Conservation (phyloP, 64 coral and sea anemone genomes). For the Stylophora pistillata region DNA sequence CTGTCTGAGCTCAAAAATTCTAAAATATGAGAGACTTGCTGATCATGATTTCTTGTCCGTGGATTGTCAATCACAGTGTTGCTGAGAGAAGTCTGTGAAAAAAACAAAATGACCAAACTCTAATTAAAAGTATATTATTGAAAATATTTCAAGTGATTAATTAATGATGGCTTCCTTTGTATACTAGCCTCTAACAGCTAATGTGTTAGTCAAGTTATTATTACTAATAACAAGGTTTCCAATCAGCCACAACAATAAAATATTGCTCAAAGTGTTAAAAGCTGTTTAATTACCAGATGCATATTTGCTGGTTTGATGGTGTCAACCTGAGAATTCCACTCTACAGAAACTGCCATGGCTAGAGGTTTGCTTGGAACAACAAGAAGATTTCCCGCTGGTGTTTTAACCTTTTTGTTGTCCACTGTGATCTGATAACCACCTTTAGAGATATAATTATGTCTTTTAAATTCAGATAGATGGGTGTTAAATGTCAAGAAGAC, state of each 20-base stretch:
- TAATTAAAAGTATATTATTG: too few relatives aligned
- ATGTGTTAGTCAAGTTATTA: too few relatives aligned
- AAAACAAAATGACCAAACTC: not conserved
- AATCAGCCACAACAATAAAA: too few relatives aligned
- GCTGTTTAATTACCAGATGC: slow-evolving; percentile 68
- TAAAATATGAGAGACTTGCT: slow-evolving; percentile 52
- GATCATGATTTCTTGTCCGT: slow-evolving; percentile 45
- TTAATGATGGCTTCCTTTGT: too few relatives aligned
- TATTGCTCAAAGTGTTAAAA: not conserved
- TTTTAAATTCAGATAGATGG: not conserved
- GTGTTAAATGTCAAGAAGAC: not conserved
- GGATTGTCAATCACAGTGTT: slow-evolving; percentile 98
- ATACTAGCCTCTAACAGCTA: too few relatives aligned
- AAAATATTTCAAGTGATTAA: too few relatives aligned
- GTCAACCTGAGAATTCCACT: slow-evolving; percentile 94
- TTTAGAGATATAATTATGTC: not conserved
- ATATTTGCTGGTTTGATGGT: slow-evolving; percentile 83
- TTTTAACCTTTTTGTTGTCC: slow-evolving; percentile 89
- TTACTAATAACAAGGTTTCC: too few relatives aligned
- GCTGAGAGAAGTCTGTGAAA: slow-evolving; percentile 75
- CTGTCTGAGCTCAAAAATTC: slow-evolving; percentile 66
- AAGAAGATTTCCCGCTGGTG: slow-evolving; percentile 65
- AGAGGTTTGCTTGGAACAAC: slow-evolving; percentile 70
- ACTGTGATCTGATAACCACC: slow-evolving; percentile 89
- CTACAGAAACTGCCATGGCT: slow-evolving; percentile 84